Evolutionary conservation across 2,797 vertebrate genomes (phyloP).

Genomic region (Rhinatrema bivittatum): DNA sequence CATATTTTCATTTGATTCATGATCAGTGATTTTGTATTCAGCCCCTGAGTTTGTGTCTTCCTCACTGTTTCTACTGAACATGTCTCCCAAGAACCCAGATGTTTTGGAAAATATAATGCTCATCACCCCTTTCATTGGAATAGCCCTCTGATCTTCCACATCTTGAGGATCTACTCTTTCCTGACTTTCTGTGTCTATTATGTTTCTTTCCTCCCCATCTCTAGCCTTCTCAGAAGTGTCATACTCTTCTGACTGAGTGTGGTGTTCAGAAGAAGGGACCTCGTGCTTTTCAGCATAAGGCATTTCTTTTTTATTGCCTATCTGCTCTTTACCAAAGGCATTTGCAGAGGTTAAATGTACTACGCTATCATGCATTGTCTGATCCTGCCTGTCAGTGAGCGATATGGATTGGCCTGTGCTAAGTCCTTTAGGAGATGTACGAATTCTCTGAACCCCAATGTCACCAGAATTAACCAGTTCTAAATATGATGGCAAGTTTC

Average conservation of each 20-base stretch:
- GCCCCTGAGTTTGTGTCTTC: not conserved
- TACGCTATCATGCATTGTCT: not conserved
- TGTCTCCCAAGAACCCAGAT: not conserved
- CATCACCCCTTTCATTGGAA: not conserved
- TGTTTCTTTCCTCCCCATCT: not conserved
- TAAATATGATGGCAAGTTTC: not conserved
- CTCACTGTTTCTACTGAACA: slow-evolving; percentile 5
- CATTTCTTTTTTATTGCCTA: not conserved
- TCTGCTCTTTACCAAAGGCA: not conserved
- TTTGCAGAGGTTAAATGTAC: not conserved
- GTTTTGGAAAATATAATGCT: not conserved
- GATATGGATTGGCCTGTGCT: not conserved
- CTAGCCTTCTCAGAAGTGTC: not conserved
- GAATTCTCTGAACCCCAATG: too few relatives aligned
- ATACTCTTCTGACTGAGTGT: slow-evolving; percentile 2
- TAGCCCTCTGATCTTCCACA: not conserved
- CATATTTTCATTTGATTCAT: not conserved
- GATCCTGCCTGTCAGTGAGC: not conserved
- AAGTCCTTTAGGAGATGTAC: not conserved
- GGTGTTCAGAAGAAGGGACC: slow-evolving; percentile 1
- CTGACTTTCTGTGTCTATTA: not conserved
- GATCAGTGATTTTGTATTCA: not conserved
- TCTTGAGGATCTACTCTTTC: not conserved
- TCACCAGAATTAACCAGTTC: too few relatives aligned
- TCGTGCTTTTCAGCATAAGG: not conserved